phyloP scores from a whole-genome alignment of 2,888 invertebrate genomes.

The Xylota segnis region DNA sequence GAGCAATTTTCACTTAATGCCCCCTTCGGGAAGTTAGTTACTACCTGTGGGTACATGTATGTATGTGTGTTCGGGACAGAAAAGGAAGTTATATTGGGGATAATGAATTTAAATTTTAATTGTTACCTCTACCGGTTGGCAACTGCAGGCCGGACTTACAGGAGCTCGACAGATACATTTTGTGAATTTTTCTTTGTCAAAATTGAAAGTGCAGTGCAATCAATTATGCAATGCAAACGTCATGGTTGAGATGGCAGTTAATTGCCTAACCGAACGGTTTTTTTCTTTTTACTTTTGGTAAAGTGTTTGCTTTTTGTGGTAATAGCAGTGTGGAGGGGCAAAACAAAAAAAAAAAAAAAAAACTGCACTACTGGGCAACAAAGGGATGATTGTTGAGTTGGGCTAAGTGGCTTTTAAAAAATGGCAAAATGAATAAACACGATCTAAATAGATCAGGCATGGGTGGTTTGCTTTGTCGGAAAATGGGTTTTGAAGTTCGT shows the following conservation, averaged over 20 bases:
- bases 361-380: neutral
- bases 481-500: too few relatives aligned
- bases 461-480: too few relatives aligned
- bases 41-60: neutral
- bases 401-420: slow-evolving; percentile 43
- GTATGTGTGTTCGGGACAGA: neutral
- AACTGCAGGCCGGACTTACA: slow-evolving; percentile 58
- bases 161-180: slow-evolving; percentile 44
- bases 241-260: slow-evolving; percentile 72
- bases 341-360: too few relatives aligned
- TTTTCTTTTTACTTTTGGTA: slow-evolving; percentile 23
- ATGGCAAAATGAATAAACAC: slow-evolving; percentile 12
- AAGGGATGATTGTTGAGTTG: slow-evolving; percentile 23
- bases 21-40: slow-evolving; percentile 46
- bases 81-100: slow-evolving; percentile 47
- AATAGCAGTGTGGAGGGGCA: slow-evolving; percentile 31
- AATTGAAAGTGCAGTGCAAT: slow-evolving; percentile 69
- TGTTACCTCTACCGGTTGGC: slow-evolving; percentile 66
- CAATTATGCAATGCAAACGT: slow-evolving; percentile 74
- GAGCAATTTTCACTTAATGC: slow-evolving; percentile 69
- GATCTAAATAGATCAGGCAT: slow-evolving; percentile 1
- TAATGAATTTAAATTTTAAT: slow-evolving; percentile 76
- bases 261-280: slow-evolving; percentile 71
- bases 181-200: slow-evolving; percentile 43
- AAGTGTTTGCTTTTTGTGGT: slow-evolving; percentile 32